Percentiles rank a stretch among this genome's conserved stretches.
phyloP scores from a whole-genome alignment of 1,140 invertebrate species.

The Zaprionus davidi region DNA sequence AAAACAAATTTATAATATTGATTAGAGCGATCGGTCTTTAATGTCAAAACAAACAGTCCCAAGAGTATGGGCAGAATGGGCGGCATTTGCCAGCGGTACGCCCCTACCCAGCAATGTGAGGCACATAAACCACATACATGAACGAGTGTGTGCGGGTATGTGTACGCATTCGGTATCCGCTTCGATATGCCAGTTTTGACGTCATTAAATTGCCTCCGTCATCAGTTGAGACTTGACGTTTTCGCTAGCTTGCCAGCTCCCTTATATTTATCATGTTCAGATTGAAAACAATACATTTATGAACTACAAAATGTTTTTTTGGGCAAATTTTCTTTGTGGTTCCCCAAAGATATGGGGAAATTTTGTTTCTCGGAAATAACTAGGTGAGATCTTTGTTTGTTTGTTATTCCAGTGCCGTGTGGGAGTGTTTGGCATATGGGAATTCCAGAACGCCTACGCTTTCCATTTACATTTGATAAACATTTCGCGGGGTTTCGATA shows the following conservation, averaged over 20 bases:
- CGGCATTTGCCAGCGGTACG: neutral
- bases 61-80: neutral
- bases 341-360: constrained; percentile 23
- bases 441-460: neutral
- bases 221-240: constrained; percentile 8
- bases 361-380: constrained; percentile 28
- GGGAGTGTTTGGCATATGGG: neutral
- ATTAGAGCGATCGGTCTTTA: constrained; percentile 1
- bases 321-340: constrained; percentile 3
- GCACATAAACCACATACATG: neutral
- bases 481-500: constrained; percentile 11
- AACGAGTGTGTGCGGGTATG: neutral
- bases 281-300: neutral
- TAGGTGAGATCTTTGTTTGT: constrained; percentile 30
- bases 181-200: constrained; percentile 15
- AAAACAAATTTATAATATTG: constrained; percentile 1
- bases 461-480: neutral
- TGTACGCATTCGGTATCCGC: neutral
- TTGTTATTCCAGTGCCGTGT: constrained; percentile 5
- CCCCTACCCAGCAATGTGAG: neutral
- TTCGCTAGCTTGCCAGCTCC: neutral
- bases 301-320: neutral
- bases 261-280: neutral
- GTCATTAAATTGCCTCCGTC: constrained; percentile 36
- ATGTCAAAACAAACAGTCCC: neutral